Percentiles rank a stretch among this genome's conserved stretches.
These are phyloP conservation scores for Chiloscyllium punctatum DNA, from an alignment of 2,797 vertebrate species.

Conservation along the genomic window DNA sequence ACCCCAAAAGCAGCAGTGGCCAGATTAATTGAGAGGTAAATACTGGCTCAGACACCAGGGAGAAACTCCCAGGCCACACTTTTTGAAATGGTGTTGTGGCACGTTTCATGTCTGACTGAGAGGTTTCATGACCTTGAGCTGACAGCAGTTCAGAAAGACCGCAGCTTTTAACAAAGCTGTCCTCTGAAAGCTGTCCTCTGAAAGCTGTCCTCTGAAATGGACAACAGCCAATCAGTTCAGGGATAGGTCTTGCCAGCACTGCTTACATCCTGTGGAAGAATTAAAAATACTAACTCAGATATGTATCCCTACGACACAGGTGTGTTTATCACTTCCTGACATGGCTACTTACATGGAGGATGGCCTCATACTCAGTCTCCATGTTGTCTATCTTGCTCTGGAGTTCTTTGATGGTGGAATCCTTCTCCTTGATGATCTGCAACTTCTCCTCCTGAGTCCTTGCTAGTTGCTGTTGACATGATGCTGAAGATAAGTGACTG, in stretches of 20 bases:
- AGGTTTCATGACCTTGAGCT: not conserved
- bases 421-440: constrained; percentile 51
- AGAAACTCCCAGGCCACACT: not conserved
- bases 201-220: not conserved
- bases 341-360: constrained; percentile 56
- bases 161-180: not conserved
- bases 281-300: not conserved
- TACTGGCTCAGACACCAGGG: not conserved
- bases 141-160: not conserved
- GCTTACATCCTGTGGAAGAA: too few species aligned
- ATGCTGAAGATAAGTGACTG: constrained; percentile 43
- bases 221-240: not conserved
- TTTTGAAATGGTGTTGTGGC: not conserved
- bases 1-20: not conserved
- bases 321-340: not conserved
- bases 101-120: not conserved
- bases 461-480: constrained; percentile 51
- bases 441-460: constrained; percentile 45
- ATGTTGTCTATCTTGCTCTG: constrained; percentile 54
- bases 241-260: too few species aligned
- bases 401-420: constrained; percentile 55
- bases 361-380: constrained; percentile 62
- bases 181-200: too few species aligned
- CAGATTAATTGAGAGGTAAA: not conserved
- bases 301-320: not conserved